Evolutionary conservation across 2,797 vertebrate species (phyloP).

Genomic region (Xerus rutilus): DNA sequence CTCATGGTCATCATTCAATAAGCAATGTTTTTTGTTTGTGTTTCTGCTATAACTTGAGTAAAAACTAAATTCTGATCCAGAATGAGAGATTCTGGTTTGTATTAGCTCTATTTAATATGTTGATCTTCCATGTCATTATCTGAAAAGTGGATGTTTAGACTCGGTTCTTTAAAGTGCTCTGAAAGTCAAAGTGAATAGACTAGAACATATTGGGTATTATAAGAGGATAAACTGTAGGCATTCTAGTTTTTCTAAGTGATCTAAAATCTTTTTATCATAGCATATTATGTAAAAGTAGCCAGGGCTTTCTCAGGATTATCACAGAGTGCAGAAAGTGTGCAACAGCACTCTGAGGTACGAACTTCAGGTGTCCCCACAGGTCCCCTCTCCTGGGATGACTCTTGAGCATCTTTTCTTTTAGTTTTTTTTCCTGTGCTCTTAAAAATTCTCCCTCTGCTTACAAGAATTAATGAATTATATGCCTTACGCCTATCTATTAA

Average conservation of each 20-base stretch:
- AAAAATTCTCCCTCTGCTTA: not conserved
- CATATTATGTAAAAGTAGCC: not conserved
- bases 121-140: not conserved
- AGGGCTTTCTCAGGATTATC: not conserved
- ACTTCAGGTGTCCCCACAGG: not conserved
- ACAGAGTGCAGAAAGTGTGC: not conserved
- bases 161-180: not conserved
- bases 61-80: not conserved
- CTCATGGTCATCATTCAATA: not conserved
- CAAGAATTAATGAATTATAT: not conserved
- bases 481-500: not conserved
- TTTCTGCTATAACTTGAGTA: not conserved
- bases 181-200: not conserved
- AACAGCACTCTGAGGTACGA: not conserved
- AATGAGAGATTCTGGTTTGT: not conserved
- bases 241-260: not conserved
- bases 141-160: not conserved
- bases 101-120: not conserved
- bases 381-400: not conserved
- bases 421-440: not conserved
- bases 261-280: not conserved
- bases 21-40: not conserved
- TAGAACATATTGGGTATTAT: not conserved
- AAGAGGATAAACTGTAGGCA: not conserved
- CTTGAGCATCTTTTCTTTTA: not conserved